Evolutionary conservation across 2,113 vertebrate species (phyloP).

Genomic region (Pangasianodon hypophthalmus): DNA sequence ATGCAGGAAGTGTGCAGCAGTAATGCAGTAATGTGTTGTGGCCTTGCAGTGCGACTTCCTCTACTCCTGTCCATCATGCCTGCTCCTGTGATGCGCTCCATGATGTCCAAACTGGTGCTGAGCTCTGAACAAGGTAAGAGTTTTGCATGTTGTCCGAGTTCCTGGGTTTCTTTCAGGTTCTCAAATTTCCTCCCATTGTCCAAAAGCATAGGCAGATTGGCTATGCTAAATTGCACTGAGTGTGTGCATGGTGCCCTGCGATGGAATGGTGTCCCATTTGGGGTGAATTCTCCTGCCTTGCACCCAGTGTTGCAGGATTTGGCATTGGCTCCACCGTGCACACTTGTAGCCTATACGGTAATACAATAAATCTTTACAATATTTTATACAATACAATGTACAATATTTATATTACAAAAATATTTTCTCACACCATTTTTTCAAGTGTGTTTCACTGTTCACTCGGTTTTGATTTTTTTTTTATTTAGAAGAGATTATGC

Average conservation of each 20-base stretch:
- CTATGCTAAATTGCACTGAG: not conserved
- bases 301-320: not conserved
- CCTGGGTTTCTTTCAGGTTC: not conserved
- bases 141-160: not conserved
- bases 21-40: not conserved
- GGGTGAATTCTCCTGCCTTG: not conserved
- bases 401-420: too few species aligned
- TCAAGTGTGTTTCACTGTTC: too few species aligned
- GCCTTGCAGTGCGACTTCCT: constrained; percentile 73
- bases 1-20: not conserved
- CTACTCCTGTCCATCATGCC: constrained; percentile 76
- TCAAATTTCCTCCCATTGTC: not conserved
- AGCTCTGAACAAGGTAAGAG: constrained; percentile 79
- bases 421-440: too few species aligned
- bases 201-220: not conserved
- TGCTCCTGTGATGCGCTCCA: constrained; percentile 79
- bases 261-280: not conserved
- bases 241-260: not conserved
- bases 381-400: too few species aligned
- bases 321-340: too few species aligned
- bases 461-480: too few species aligned
- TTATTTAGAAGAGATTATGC: too few species aligned
- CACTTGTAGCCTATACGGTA: too few species aligned
- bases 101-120: constrained; percentile 81
- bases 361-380: too few species aligned